phyloP scores from a whole-genome alignment of 2,888 invertebrate species.

The Ophion ellenae region DNA sequence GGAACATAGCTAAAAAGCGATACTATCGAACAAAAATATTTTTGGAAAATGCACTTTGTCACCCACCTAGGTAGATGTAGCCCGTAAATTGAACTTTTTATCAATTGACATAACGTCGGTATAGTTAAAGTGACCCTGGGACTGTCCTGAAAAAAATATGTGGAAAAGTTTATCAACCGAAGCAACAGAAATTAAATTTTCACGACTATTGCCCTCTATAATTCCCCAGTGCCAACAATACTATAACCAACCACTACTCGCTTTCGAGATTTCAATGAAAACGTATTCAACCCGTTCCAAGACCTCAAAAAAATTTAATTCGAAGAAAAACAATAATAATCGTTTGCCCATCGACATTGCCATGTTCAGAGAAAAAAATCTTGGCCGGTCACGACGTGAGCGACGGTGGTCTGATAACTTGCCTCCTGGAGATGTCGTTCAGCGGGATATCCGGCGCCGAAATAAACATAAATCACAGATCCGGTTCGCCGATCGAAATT shows the following conservation, averaged over 20 bases:
- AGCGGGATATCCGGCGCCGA: slow-evolving; percentile 93
- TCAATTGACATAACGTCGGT: too few species aligned
- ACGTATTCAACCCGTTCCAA: not conserved
- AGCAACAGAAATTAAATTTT: too few species aligned
- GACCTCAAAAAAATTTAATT: not conserved
- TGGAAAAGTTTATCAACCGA: too few species aligned
- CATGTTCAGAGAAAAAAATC: slow-evolving; percentile 87
- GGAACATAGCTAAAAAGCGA: too few species aligned
- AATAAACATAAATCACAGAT: slow-evolving; percentile 86
- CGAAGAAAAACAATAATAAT: not conserved
- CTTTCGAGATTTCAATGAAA: not conserved
- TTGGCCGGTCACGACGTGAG: slow-evolving; percentile 97
- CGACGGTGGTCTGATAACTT: slow-evolving; percentile 97
- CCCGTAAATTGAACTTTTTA: too few species aligned
- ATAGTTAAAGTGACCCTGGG: not conserved
- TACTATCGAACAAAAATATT: too few species aligned
- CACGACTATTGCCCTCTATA: too few species aligned
- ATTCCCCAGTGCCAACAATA: too few species aligned
- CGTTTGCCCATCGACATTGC: not conserved
- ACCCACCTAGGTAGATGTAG: too few species aligned
- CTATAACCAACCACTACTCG: not conserved
- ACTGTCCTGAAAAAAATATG: too few species aligned
- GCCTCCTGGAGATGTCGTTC: slow-evolving; percentile 97
- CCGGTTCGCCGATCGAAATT: slow-evolving; percentile 86
- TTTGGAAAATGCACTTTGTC: too few species aligned